Base-by-base conservation (phyloP, 2,797 vertebrate species). In the Neosilurus mollespiculum region DNA sequence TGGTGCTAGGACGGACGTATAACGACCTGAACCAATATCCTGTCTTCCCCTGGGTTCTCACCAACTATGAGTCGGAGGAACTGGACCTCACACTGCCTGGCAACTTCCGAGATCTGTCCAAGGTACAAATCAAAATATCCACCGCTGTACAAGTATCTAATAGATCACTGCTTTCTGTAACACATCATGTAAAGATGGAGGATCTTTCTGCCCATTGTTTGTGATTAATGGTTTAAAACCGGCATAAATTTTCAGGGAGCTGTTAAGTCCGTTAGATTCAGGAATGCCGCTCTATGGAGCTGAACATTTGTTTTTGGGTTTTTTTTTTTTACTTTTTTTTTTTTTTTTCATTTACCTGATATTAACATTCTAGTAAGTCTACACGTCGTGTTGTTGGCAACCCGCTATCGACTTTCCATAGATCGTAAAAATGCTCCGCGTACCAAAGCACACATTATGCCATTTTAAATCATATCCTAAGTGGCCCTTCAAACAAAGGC, bases 61-160 rank as follows among this genome's bases (percentile, higher is more conserved):
- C 97, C 90, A 99, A 98, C 93, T 99, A 98, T 80, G 98, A 99
- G 89, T 97, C 97, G 1, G 97, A 98, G 89, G 96, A 98, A 83
- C 90, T 99, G 93, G 98, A 99, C 91, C 93, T 99, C 89, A 99
- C 98, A 88, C 92, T 99, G 90, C 97, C 98, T 51, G 96, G 96
- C 87, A 99, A 99, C 95, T 99, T 99, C 94, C 96, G 98, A 93
- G 98, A 99, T 92, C 95, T 99, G 87, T 99, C 98, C 88, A 99
- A 99, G 97, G 98, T 99, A 97, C 90, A 49, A 73, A 76, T 58
- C 26, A 58, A 56, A 56, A 73, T 64, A 51, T 9, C 15, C 37
- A 58, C 37, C 54, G 34, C 65, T 54, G 37, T 15, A 5, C 49
- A 43, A 26, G 20, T 54, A 22, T 26, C 59, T 18, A 20, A 81